Evolutionary conservation across 2,797 vertebrate genomes (phyloP), one percentile per base, ranked within the genome.

Genomic region (Paguma larvata): DNA sequence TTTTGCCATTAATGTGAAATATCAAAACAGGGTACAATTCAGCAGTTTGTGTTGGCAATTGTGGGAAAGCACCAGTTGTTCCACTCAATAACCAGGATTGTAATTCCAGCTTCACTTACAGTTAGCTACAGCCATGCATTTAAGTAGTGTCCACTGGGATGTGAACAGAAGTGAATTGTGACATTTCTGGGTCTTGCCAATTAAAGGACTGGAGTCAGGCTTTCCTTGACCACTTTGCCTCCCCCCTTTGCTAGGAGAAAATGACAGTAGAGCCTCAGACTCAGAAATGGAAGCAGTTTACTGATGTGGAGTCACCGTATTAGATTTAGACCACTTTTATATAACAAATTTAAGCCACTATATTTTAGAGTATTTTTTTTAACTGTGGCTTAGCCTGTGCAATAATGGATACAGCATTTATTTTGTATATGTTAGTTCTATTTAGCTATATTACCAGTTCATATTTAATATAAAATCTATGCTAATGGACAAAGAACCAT

Each of bases 171-270:
- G 25, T 48, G 44, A 87, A 65, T 0, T 48, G 68, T 91, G 89
- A 85, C 63, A 95, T 93, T 95, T 86, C 38, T 92, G 70, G 63
- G 75, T 67, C 75, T 92, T 95, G 25, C 15, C 73, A 96, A 53
- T 85, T 73, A 92, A 62, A 67, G 19, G 4, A 72, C 4, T 89
- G 32, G 44, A 68, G 62, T 13, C 46, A 25, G 48, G 25, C 25
- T 63, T 44, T 27, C 46, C 21, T 82, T 56, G 41, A 23, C 27
- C 6, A n/a, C 51, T 27, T 79, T 1, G 51, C 16, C 2, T 30
- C 70, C 86, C 16, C 4, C 2, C 21, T 93, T 87, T 32, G 4
- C 38, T 63, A 38, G 18, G 2, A 91, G 23, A 93, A 89, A 86
- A 27, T 72, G 53, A 82, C 7, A 84, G 21, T 2, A 32, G 19